Base-by-base conservation (phyloP, 1,140 invertebrate genomes). In the Zaprionus inermis region DNA sequence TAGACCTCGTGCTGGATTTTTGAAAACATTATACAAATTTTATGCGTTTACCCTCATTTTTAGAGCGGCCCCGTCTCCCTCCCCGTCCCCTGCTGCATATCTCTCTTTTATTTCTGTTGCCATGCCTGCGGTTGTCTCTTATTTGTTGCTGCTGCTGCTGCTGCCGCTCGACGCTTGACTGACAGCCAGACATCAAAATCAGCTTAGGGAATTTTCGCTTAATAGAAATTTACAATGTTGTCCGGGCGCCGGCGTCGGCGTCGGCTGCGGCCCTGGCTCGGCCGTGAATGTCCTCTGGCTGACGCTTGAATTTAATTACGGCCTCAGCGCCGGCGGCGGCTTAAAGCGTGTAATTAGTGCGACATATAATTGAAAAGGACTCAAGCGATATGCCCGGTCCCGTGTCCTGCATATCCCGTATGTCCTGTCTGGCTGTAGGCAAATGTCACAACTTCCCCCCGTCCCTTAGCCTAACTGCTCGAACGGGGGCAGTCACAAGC, bases 261-360 rank as follows among this genome's bases (percentile, higher is more conserved):
- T n/a, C 18, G 28, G 11, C 10, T 18, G 16, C 12, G 4, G 20
- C 34, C 16, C 38, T 18, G 49, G 28, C 18, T 52, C 28, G 52
- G 56, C 46, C 14, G 52, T 71, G 49, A 36, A 70, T 64, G 59
- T 76, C 63, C 72, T 72, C 32, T 54, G 57, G 56, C 60, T 60
- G 61, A 12, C 71, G 70, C 56, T 78, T 80, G 76, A 80, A 80
- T 78, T 80, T 78, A 80, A 80, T 80, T 80, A 80, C 72, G 76
- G 66, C 71, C 76, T 74, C 74, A 64, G 70, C 24, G 51, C 74
- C 61, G 58, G 22, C 72, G 78, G 66, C 78, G 72, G 78, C 78
- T 80, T 80, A 80, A 80, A 80, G 78, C 78, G 76, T 80, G 78
- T 80, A 80, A 80, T 80, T 80, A 80, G 78, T 80, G 78, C 76